phyloP scores from a whole-genome alignment of 2,888 invertebrate genomes.

The Priocnemis perturbator region DNA sequence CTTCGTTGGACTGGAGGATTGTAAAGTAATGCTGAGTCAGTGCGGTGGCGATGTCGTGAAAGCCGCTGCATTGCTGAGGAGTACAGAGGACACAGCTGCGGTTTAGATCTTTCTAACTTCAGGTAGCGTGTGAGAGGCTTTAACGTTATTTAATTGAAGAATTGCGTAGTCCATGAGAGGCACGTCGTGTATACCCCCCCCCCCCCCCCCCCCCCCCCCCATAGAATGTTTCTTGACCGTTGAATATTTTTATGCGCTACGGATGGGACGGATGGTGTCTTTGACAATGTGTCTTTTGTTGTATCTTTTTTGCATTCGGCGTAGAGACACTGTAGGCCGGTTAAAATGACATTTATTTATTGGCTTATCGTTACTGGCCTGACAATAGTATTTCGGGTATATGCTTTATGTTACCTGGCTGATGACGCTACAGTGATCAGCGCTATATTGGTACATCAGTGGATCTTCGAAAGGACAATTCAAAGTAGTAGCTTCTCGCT shows the following conservation, averaged over 20 bases:
- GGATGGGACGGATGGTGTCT: conserved; percentile 18
- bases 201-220: too few relatives aligned
- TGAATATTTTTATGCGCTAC: background rate
- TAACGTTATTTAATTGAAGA: background rate
- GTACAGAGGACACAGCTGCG: conserved; percentile 69
- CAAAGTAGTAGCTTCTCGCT: conserved; percentile 6
- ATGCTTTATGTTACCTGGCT: conserved; percentile 22
- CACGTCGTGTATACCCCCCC: too few relatives aligned
- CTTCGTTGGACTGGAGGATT: conserved; percentile 70
- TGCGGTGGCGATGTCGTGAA: conserved; percentile 72
- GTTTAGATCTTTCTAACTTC: conserved; percentile 54
- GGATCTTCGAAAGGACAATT: background rate
- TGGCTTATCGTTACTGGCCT: conserved; percentile 37
- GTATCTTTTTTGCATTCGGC: conserved; percentile 11
- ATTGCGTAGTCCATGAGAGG: conserved; percentile 1
- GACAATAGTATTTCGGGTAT: conserved; percentile 30
- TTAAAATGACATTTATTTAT: conserved; percentile 48
- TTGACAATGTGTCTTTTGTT: conserved; percentile 17
- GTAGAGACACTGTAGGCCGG: conserved; percentile 27
- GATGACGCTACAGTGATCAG: background rate
- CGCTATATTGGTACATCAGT: background rate
- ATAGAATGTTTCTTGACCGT: conserved; percentile 3
- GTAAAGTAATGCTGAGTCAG: conserved; percentile 70
- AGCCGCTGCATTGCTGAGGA: conserved; percentile 70
- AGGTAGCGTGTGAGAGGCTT: background rate